Percentiles rank a stretch among this genome's conserved stretches.
Conservation (phyloP, 1,140 invertebrate species). For the Drosophila erecta region DNA sequence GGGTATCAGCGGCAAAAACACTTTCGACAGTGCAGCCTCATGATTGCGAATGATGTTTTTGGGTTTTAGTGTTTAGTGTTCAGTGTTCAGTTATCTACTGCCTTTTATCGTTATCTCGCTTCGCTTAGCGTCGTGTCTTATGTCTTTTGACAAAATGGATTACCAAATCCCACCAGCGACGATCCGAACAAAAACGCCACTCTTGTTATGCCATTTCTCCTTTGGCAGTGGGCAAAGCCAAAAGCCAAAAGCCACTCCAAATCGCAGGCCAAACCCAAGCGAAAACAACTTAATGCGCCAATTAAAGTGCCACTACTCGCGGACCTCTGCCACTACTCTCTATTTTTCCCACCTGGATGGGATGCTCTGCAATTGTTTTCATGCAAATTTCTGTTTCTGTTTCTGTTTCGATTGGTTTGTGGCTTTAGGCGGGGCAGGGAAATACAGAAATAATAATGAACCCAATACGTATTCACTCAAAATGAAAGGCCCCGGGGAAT, state of each 20-base stretch:
- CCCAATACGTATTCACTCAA: constrained; percentile 65
- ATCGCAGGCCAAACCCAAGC: constrained; percentile 30
- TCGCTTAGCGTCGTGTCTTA: constrained; percentile 4
- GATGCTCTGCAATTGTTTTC: constrained; percentile 66
- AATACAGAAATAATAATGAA: constrained; percentile 11
- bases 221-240: constrained; percentile 37
- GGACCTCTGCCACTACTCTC: constrained; percentile 24
- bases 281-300: constrained; percentile 71
- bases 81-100: constrained; percentile 24
- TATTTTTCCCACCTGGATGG: constrained; percentile 10
- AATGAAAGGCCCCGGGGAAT: constrained; percentile 67
- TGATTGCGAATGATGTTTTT: constrained; percentile 53
- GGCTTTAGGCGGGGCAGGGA: constrained; percentile 9
- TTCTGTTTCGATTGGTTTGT: constrained; percentile 56
- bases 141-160: constrained; percentile 45
- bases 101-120: constrained; percentile 63
- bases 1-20: constrained; percentile 14
- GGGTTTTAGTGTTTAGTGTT: constrained; percentile 27
- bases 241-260: constrained; percentile 4
- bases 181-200: constrained; percentile 22
- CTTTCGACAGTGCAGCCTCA: constrained; percentile 32
- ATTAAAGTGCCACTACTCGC: constrained; percentile 71
- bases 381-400: constrained; percentile 59
- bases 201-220: constrained; percentile 72
- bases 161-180: constrained; percentile 38